Evolutionary conservation across 2,113 vertebrate species (phyloP).

Genomic region (Dinomys branickii): DNA sequence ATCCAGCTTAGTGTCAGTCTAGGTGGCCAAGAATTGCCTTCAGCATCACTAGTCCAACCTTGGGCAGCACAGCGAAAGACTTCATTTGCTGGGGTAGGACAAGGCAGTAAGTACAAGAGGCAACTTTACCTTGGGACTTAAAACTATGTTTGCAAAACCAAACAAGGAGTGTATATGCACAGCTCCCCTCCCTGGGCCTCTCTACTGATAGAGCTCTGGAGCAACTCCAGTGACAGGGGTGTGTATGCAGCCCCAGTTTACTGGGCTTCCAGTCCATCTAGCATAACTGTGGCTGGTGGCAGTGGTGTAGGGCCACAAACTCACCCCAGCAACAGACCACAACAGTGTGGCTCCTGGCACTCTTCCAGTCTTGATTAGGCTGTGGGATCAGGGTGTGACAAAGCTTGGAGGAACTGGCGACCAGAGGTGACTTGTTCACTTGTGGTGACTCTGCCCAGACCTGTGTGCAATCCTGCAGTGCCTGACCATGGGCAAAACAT

Average conservation of each 20-base stretch:
- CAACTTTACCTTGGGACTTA: neutral
- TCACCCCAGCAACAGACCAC: neutral
- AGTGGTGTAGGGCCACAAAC: neutral
- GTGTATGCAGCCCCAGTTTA: neutral
- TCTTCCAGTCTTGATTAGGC: neutral
- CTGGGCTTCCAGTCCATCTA: neutral
- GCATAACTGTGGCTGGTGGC: neutral
- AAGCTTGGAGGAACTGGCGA: neutral
- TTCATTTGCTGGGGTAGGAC: neutral
- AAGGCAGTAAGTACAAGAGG: neutral
- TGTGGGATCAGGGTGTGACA: neutral
- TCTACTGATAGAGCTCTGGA: neutral
- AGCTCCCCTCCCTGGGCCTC: neutral
- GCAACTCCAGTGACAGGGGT: neutral
- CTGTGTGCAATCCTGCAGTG: neutral
- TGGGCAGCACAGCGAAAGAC: neutral
- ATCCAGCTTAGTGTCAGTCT: neutral
- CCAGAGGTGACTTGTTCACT: neutral
- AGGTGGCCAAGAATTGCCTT: neutral
- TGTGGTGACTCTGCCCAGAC: neutral
- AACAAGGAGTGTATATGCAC: neutral
- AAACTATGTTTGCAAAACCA: neutral
- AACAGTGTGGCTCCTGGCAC: neutral
- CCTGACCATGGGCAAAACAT: neutral
- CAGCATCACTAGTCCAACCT: neutral